These are phyloP conservation scores for Brachionus calyciflorus DNA, from an alignment of 1,140 invertebrate species.

Conservation along the genomic window DNA sequence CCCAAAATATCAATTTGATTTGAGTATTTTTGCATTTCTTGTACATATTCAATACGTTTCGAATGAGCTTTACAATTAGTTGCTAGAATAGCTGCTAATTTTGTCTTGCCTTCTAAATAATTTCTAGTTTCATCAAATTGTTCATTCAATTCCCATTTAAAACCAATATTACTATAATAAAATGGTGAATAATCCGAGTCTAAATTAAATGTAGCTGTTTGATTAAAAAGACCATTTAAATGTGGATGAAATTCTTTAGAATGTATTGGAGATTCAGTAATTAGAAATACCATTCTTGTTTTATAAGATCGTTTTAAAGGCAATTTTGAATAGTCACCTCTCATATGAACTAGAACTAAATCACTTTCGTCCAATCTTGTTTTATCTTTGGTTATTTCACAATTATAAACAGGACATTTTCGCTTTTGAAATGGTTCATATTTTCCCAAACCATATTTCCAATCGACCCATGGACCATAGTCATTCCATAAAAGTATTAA, in stretches of 20 bases:
- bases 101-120: background rate
- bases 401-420: constrained; percentile 38
- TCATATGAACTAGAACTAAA: constrained; percentile 42
- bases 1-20: constrained; percentile 50
- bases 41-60: constrained; percentile 28
- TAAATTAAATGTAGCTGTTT: background rate
- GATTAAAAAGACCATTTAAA: constrained; percentile 24
- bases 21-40: constrained; percentile 20
- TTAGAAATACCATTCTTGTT: constrained; percentile 13
- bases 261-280: constrained; percentile 19
- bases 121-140: background rate
- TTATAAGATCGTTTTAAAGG: background rate
- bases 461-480: constrained; percentile 7
- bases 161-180: background rate
- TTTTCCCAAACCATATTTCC: constrained; percentile 10
- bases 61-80: constrained; percentile 2
- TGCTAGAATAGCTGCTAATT: background rate
- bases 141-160: constrained; percentile 15
- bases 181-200: constrained; percentile 17
- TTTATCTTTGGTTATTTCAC: constrained; percentile 40
- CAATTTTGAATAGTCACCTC: background rate
- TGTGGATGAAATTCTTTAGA: background rate
- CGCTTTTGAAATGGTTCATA: background rate
- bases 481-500: constrained; percentile 43
- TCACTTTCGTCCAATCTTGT: background rate